Conservation (phyloP, 2,113 vertebrate genomes). For the Rhinolophus ferrumequinum region DNA sequence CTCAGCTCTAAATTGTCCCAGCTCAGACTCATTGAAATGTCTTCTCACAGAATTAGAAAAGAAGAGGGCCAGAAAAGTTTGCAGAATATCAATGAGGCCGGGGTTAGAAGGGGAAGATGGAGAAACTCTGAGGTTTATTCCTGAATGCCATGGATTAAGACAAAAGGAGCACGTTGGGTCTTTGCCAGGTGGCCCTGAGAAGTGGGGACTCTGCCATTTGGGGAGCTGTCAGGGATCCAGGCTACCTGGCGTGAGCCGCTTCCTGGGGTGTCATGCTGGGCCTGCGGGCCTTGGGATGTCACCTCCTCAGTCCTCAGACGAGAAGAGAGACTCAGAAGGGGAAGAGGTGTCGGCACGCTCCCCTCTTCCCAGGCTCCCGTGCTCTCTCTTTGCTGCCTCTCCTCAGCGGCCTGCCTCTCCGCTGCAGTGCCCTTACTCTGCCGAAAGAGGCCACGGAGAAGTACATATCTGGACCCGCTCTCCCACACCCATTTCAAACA, state of each 20-base stretch:
- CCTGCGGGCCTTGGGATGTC: neutral
- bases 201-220: slow-evolving; percentile 66
- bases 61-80: slow-evolving; percentile 83
- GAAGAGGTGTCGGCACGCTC: neutral
- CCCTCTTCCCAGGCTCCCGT: neutral
- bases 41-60: slow-evolving; percentile 83
- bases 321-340: neutral
- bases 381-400: neutral
- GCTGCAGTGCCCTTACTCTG: neutral
- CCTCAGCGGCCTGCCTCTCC: neutral
- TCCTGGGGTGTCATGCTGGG: neutral
- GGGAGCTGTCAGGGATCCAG: slow-evolving; percentile 50
- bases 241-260: slow-evolving; percentile 45
- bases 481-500: neutral
- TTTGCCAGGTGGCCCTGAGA: slow-evolving; percentile 80
- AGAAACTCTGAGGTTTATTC: slow-evolving; percentile 83
- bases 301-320: neutral
- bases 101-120: slow-evolving; percentile 80
- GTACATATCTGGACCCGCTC: neutral
- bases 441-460: neutral
- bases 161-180: slow-evolving; percentile 79
- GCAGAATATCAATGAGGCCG: slow-evolving; percentile 86
- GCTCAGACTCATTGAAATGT: slow-evolving; percentile 86
- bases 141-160: slow-evolving; percentile 82
- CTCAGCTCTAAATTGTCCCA: slow-evolving; percentile 83